phyloP scores from a whole-genome alignment of 2,888 invertebrate species.

The Cephus rjabovi region DNA sequence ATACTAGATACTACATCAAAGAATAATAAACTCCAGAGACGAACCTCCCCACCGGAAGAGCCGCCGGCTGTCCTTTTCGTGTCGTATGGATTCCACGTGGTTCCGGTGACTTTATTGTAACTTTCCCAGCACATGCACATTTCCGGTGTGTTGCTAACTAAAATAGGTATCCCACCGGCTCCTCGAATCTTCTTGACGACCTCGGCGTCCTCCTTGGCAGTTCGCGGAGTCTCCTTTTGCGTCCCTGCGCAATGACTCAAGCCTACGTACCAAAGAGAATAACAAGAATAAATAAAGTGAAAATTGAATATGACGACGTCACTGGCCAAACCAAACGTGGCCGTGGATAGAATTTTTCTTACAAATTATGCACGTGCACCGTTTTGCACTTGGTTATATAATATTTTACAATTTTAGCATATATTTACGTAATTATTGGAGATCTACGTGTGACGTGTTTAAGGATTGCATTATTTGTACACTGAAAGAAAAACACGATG shows the following conservation, averaged over 20 bases:
- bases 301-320: background rate
- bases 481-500: no score
- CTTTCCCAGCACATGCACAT: conserved; percentile 91
- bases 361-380: no score
- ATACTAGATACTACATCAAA: background rate
- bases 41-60: conserved; percentile 89
- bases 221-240: conserved; percentile 65
- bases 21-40: conserved; percentile 18
- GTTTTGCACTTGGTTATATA: no score
- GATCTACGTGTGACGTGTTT: no score
- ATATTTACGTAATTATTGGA: no score
- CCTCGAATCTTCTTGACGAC: conserved; percentile 73
- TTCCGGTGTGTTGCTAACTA: conserved; percentile 89
- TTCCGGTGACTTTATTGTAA: conserved; percentile 81
- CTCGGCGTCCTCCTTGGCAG: conserved; percentile 75
- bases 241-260: conserved; percentile 79
- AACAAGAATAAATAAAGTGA: background rate
- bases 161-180: conserved; percentile 85
- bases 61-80: conserved; percentile 82
- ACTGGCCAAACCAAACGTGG: background rate
- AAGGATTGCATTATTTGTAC: no score
- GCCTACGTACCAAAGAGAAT: conserved; percentile 65
- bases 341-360: no score
- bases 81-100: conserved; percentile 87
- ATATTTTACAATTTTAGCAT: no score